Evolutionary conservation across 2,797 vertebrate species (phyloP).

Genomic region (Acanthurus lineatus): DNA sequence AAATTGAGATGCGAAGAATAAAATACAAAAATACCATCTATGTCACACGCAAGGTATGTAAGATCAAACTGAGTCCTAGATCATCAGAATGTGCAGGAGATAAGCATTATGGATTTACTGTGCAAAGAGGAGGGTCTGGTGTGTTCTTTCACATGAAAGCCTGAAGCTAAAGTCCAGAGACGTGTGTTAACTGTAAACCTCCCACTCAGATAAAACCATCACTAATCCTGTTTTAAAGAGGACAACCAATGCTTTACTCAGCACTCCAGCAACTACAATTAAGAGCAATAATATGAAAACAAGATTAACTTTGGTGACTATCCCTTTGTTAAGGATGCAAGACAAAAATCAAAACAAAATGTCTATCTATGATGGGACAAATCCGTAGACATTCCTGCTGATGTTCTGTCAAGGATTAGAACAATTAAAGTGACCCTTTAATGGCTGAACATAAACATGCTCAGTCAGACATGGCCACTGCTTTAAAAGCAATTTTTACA

Average conservation of each 20-base stretch:
- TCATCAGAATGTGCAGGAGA: background rate
- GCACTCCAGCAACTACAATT: background rate
- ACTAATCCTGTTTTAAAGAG: background rate
- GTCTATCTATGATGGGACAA: background rate
- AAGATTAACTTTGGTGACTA: background rate
- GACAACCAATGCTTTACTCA: background rate
- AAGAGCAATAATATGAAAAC: background rate
- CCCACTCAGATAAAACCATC: conserved; percentile 5
- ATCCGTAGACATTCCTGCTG: background rate
- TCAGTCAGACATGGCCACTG: conserved; percentile 12
- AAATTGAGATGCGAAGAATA: background rate
- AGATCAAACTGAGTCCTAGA: conserved; percentile 1
- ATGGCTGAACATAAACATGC: background rate
- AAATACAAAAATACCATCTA: conserved; percentile 3
- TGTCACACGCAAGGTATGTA: background rate
- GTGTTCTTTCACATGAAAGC: conserved; percentile 6
- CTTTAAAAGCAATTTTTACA: background rate
- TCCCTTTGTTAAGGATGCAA: background rate
- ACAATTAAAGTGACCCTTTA: background rate
- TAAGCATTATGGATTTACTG: background rate
- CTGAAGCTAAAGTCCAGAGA: background rate
- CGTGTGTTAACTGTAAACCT: conserved; percentile 18
- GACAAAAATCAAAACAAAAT: background rate
- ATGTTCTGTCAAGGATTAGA: background rate
- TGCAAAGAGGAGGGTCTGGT: background rate